Evolutionary conservation across 2,113 vertebrate genomes (phyloP).

Genomic region (Daphoenositta chrysoptera): DNA sequence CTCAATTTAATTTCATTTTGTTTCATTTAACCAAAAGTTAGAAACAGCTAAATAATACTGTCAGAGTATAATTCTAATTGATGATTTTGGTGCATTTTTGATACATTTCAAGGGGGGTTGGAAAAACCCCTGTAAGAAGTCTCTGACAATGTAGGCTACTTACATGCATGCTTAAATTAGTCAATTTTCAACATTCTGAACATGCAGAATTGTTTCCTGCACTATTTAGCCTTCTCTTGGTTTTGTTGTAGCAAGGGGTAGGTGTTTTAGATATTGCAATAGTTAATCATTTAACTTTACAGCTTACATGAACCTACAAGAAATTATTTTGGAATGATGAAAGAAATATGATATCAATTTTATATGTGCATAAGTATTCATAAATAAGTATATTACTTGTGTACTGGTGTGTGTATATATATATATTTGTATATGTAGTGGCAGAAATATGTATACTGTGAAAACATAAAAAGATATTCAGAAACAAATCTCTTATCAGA

Average conservation of each 20-base stretch:
- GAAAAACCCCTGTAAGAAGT: neutral
- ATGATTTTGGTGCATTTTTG: neutral
- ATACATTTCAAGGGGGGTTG: neutral
- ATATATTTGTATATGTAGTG: neutral
- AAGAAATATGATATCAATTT: neutral
- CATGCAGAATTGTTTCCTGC: neutral
- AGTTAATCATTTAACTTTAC: neutral
- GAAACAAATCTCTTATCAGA: neutral
- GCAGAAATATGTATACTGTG: neutral
- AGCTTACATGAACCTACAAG: neutral
- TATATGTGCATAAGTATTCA: neutral
- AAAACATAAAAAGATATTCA: neutral
- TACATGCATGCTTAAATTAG: neutral
- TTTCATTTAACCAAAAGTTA: neutral
- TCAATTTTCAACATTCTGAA: neutral
- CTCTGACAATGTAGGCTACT: neutral
- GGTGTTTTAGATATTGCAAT: neutral
- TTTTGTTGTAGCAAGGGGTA: neutral
- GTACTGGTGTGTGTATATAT: neutral
- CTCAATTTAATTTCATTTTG: neutral
- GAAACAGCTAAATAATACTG: neutral
- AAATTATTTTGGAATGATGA: neutral
- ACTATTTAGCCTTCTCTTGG: neutral
- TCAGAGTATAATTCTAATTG: too few species aligned
- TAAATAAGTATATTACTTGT: neutral